These are phyloP conservation scores for Drosophila lini DNA, from an alignment of 1,140 invertebrate genomes.

Conservation along the genomic window DNA sequence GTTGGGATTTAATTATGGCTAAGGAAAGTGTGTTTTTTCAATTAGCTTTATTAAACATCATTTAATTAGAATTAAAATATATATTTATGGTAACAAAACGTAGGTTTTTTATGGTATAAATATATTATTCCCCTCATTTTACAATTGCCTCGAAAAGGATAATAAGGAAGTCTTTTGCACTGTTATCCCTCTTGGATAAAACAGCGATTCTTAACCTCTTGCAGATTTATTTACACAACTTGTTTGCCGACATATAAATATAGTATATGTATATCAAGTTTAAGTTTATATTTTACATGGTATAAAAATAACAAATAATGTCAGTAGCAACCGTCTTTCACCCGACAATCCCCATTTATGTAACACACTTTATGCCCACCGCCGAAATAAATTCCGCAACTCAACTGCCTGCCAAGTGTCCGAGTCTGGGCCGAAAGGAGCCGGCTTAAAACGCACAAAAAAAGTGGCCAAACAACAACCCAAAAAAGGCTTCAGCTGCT, in stretches of 20 bases:
- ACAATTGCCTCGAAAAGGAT: neutral
- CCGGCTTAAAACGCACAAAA: conserved; percentile 24
- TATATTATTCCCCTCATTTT: no score
- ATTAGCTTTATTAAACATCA: neutral
- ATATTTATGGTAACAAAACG: neutral
- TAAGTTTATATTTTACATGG: neutral
- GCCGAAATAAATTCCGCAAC: conserved; percentile 27
- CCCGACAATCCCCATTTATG: conserved; percentile 9
- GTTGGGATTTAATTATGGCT: neutral
- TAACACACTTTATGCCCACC: conserved; percentile 16
- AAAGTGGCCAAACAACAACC: conserved; percentile 53
- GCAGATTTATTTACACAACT: neutral
- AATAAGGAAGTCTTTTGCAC: neutral
- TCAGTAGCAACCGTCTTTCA: neutral
- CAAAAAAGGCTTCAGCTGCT: conserved; percentile 42
- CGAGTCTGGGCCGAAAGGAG: conserved; percentile 17
- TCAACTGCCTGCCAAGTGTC: conserved; percentile 38
- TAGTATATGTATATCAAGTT: neutral
- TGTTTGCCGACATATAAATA: neutral
- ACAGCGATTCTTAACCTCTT: neutral
- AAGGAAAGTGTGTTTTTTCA: neutral
- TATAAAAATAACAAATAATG: neutral
- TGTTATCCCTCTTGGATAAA: no score
- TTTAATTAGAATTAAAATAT: neutral
- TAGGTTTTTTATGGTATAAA: no score